Percentiles rank a stretch among this genome's conserved stretches.
Conservation (phyloP, 2,113 vertebrate species). For the Acinonyx jubatus region DNA sequence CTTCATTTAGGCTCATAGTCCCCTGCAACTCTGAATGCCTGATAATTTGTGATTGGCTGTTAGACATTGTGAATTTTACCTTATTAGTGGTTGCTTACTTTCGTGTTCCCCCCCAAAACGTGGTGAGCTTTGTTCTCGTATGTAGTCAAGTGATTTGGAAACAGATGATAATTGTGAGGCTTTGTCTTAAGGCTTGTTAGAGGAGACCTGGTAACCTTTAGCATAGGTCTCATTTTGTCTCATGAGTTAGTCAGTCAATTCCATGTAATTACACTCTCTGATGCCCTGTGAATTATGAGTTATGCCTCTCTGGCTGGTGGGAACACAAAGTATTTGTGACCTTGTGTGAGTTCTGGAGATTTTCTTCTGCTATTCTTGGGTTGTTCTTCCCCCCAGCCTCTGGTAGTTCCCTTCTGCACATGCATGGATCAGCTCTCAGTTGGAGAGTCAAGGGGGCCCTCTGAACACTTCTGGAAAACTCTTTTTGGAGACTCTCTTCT, state of each 20-base stretch:
- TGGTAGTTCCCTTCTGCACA: background rate
- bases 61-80: background rate
- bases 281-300: background rate
- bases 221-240: background rate
- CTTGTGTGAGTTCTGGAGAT: background rate
- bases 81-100: background rate
- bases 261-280: background rate
- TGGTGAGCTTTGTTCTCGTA: background rate
- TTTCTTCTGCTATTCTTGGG: background rate
- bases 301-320: background rate
- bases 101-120: background rate
- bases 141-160: background rate
- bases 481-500: background rate
- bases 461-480: background rate
- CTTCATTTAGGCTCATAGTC: background rate
- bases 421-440: background rate
- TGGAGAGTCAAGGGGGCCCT: background rate
- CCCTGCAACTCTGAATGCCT: background rate
- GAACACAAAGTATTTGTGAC: background rate
- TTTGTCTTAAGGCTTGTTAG: conserved; percentile 6
- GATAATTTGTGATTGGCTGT: background rate
- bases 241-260: background rate
- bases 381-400: background rate
- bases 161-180: background rate
- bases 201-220: background rate